These are phyloP conservation scores for Proisotoma minuta DNA, from an alignment of 2,888 invertebrate genomes.

Conservation along the genomic window DNA sequence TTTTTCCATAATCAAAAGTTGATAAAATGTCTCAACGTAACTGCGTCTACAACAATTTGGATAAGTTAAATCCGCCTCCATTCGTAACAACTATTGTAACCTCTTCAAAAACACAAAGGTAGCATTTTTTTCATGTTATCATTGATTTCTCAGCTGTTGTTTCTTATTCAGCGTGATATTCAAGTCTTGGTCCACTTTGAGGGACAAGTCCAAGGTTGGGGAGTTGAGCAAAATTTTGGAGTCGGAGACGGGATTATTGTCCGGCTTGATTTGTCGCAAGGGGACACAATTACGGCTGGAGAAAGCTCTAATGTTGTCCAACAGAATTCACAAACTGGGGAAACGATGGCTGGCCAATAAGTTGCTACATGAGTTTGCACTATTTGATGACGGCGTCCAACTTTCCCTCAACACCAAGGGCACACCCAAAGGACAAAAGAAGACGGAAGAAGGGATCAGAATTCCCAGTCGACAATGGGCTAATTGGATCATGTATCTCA, in stretches of 20 bases:
- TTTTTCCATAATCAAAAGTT: too few species aligned
- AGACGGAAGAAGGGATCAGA: conserved; percentile 26
- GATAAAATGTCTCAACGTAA: not conserved
- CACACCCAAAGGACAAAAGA: conserved; percentile 9
- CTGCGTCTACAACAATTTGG: conserved; percentile 22
- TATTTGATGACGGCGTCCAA: conserved; percentile 19
- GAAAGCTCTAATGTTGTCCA: conserved; percentile 43
- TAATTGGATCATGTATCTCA: conserved; percentile 42
- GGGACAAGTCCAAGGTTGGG: not conserved
- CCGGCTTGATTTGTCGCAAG: conserved; percentile 34
- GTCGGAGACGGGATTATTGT: conserved; percentile 27
- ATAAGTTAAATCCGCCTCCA: conserved; percentile 26
- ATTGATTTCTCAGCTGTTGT: not conserved
- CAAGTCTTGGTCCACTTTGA: conserved; percentile 16
- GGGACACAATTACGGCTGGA: conserved; percentile 41
- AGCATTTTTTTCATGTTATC: not conserved
- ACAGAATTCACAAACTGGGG: conserved; percentile 36
- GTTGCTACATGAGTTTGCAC: conserved; percentile 27
- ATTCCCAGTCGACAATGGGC: conserved; percentile 45
- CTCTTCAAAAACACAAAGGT: conserved; percentile 18
- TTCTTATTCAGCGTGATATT: conserved; percentile 17
- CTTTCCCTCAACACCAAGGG: conserved; percentile 1
- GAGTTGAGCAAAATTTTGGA: conserved; percentile 19
- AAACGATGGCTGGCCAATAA: conserved; percentile 40
- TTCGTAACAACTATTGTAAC: conserved; percentile 24